Percentiles rank a stretch among this genome's conserved stretches.
Conservation (phyloP, 2,113 vertebrate genomes). For the Maccullochella peelii region DNA sequence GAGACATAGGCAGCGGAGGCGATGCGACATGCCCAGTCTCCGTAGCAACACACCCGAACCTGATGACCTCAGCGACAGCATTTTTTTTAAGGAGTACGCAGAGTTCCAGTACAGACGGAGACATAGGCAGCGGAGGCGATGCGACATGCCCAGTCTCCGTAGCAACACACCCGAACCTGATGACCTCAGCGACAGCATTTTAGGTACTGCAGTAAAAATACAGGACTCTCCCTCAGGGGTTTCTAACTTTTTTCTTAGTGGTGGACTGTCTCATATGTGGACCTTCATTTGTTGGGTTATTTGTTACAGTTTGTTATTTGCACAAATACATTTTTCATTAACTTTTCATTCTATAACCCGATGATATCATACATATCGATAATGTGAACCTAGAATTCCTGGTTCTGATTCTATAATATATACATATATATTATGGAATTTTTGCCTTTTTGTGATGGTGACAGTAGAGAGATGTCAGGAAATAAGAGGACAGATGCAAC, state of each 20-base stretch:
- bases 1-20: constrained; percentile 91
- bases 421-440: not conserved
- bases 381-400: not conserved
- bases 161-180: constrained; percentile 91
- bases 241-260: not conserved
- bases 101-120: constrained; percentile 98
- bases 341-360: not conserved
- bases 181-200: constrained; percentile 88
- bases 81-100: constrained; percentile 94
- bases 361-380: not conserved
- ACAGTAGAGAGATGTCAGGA: not conserved
- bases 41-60: constrained; percentile 91
- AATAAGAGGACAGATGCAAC: not conserved
- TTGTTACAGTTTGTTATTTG: not conserved
- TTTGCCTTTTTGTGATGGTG: not conserved
- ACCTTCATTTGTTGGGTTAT: not conserved
- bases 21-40: constrained; percentile 93
- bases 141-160: constrained; percentile 93
- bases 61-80: constrained; percentile 89
- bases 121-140: constrained; percentile 91
- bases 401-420: not conserved
- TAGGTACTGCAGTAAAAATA: constrained; percentile 82
- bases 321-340: not conserved
- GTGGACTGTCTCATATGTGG: not conserved
- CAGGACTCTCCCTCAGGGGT: not conserved